Evolutionary conservation across 1,140 invertebrate genomes (phyloP), one percentile per base, ranked within the genome.

Genomic region (Cheumatopsyche charites): DNA sequence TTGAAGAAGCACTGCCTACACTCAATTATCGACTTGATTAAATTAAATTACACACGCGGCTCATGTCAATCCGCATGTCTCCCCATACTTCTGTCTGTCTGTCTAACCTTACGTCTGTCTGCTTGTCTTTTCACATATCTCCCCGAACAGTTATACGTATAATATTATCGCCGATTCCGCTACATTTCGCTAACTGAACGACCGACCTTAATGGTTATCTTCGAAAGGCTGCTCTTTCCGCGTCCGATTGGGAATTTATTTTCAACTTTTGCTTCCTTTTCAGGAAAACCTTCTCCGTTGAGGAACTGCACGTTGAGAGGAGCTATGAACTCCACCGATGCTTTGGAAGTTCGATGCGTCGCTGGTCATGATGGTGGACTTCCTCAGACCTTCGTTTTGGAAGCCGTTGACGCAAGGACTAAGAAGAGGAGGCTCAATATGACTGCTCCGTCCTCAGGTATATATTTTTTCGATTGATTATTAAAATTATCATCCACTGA

Each of bases 311-410:
- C 93, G 5, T 84, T 93, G 19, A 88, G 90, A 74, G 86, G 87
- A 0, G 87, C 90, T 7, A 82, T 87, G 26, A 93, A 92, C 71
- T 90, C 87, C 49, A 86, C 87, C 0, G 91, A 93, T 70, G 85
- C 87, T 3, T 80, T 94, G 58, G 87, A 90, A 76, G 88, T 94
- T 19, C 89, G 92, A 72, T 94, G 92, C 79, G 84, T 89, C 7
- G 84, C 87, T 1, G 92, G 92, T 12, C 95, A 94, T 80, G 92
- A 95, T 75, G 94, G 94, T 4, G 94, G 94, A 0, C 83, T 95
- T 9, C 89, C 90, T 15, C 94, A 95, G 80, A 87, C 89, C 52
- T 95, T 95, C 80, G 83, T 91, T 26, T 80, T 95, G 55, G 93
- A 95, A 80, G 92, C 92, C 0, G 88, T 92, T 75, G 91, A 93